Base-by-base conservation (phyloP, 2,888 invertebrate species). In the Apoda limacodes region DNA sequence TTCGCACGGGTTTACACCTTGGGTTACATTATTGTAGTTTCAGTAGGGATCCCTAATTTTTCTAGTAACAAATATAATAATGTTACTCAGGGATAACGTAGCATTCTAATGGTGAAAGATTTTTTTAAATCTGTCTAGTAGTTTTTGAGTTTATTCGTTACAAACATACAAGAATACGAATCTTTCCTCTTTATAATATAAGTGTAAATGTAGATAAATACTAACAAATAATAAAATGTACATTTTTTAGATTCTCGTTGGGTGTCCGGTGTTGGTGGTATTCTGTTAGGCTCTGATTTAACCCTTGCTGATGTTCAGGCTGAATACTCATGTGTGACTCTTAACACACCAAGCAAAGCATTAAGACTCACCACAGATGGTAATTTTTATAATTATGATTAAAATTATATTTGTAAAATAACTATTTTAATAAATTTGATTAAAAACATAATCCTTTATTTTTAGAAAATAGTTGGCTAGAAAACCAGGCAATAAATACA, bases 401-500 rank as follows among this genome's bases (percentile, higher is more conserved):
- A n/a, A n/a, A 19, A 5, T 19, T 19, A 5, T 5, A 25, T 25
- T 25, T 25, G 9, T 25, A n/a, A 6, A 9, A 22, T 20, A 17
- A 20, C 7, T 32, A 15, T 20, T 13, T 22, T 29, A 25, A 9
- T n/a, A n/a, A n/a, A n/a, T 22, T 22, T 22, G 9, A 22, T n/a
- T 9, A n/a, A 22, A 22, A 4, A 10, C 22, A 17, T 17, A 6
- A 7, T n/a, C n/a, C 12, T 25, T 24, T 10, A 1, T 39, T 13
- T 43, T 28, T 48, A 80, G 80, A 78, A 36, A 78, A 72, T 55
- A 78, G 72, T 49, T 78, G 76, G 76, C 43, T 76, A 37, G 78
- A 78, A 43, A 75, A 69, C 35, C 63, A 69, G 6, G 76, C 78
- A 45, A 39, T 78, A 25, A 78, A 59, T 48, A 68, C 75, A 4